Base-by-base conservation (phyloP, 2,113 vertebrate genomes). In the Cyanocitta stelleri region DNA sequence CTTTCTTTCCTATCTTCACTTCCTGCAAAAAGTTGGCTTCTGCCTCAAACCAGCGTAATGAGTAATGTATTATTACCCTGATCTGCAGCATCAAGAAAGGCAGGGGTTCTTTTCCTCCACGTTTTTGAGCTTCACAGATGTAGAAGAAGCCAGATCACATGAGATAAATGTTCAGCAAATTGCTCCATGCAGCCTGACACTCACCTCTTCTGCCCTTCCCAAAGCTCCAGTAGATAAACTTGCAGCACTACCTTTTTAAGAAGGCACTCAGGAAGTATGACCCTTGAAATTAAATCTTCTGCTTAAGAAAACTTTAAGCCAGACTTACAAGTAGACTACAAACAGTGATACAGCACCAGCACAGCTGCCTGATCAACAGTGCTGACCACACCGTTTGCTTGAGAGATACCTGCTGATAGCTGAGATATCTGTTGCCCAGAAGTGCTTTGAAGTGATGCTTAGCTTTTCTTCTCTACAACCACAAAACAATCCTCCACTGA, bases 221-320 rank as follows among this genome's bases (percentile, higher is more conserved):
- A 86, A 73, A 80, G 27, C 32, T 77, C 56, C 61, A 80, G 69
- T 27, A 94, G 56, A 62, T 39, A 68, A 80, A 86, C 81, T 62
- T 19, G 17, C 7, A 77, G 44, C 24, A 46, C 19, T 62, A 8
- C 13, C 27, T 89, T 51, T 85, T 58, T 30, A 73, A 82, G 61
- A 75, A 49, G 29, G n/a, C 61, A 67, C 17, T 76, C 8, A 4
- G 37, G 19, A 62, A 32, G 13, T 4, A 66, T 3, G 7, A 61
- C 19, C 48, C 32, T 46, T 82, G 51, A 83, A 90, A 87, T 52
- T 12, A 56, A 46, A 35, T 82, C 56, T 69, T 58, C 33, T 51
- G 23, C 51, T 44, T 67, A 16, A 55, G n/a, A 73, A 85, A 81
- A 76, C 43, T 84, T 81, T 74, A 82, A 64, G n/a, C 19, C 39